Percentiles rank a stretch among this genome's conserved stretches.
Evolutionary conservation across 2,797 vertebrate genomes (phyloP).

Genomic region (Luscinia megarhynchos): DNA sequence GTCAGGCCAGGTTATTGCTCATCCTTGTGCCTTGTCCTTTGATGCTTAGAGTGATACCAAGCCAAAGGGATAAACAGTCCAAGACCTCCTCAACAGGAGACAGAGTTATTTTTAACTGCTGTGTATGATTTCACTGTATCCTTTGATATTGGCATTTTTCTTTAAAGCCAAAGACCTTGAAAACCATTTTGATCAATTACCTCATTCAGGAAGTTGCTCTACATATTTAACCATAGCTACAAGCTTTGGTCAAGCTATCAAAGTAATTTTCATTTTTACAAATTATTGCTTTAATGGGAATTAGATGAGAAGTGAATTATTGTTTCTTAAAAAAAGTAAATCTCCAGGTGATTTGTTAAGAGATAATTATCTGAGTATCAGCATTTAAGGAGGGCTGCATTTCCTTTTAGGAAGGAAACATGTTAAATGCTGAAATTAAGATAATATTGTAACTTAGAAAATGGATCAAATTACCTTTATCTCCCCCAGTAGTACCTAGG

Average conservation of each 20-base stretch:
- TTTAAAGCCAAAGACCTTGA: slow-evolving; percentile 22
- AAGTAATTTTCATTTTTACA: slow-evolving; percentile 52
- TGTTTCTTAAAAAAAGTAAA: slow-evolving; percentile 26
- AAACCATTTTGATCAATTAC: slow-evolving; percentile 38
- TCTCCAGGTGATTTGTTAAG: slow-evolving; percentile 59
- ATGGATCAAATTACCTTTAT: slow-evolving; percentile 24
- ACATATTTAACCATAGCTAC: not conserved
- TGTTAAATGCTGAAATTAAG: slow-evolving; percentile 40
- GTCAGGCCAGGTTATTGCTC: not conserved
- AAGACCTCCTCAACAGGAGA: not conserved
- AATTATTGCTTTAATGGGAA: slow-evolving; percentile 68
- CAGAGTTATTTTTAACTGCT: not conserved
- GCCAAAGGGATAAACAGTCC: not conserved
- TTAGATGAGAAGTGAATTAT: slow-evolving; percentile 60
- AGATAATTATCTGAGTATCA: slow-evolving; percentile 39
- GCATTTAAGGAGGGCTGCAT: slow-evolving; percentile 9
- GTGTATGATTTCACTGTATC: not conserved
- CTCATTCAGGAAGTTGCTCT: slow-evolving; percentile 40
- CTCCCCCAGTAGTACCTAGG: not conserved
- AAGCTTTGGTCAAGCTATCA: slow-evolving; percentile 48
- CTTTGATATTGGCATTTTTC: slow-evolving; percentile 11
- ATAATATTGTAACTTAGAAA: slow-evolving; percentile 37
- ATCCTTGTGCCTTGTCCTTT: not conserved
- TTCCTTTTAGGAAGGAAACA: slow-evolving; percentile 63
- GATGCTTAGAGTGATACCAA: not conserved